These are phyloP conservation scores for Phortica variegata DNA, from an alignment of 1,140 invertebrate species.

Conservation along the genomic window DNA sequence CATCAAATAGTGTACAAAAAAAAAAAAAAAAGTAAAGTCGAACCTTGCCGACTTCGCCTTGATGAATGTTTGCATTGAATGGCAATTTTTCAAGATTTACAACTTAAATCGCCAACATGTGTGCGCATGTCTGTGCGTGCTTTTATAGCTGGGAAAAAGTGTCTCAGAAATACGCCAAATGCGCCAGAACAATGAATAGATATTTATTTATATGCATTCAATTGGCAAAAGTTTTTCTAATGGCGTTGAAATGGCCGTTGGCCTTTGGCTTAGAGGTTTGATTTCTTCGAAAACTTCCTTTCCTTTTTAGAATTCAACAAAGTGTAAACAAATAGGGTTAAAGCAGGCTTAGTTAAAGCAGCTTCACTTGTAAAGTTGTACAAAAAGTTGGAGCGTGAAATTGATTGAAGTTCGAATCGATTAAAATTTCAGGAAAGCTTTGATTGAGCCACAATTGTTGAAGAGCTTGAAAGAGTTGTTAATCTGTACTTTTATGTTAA, in stretches of 20 bases:
- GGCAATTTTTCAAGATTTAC: slow-evolving; percentile 56
- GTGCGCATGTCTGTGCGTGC: not conserved
- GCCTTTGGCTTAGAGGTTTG: slow-evolving; percentile 18
- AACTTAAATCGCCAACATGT: slow-evolving; percentile 20
- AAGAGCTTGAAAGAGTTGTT: too few relatives aligned
- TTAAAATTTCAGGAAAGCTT: too few relatives aligned
- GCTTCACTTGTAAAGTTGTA: too few relatives aligned
- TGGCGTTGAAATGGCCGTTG: slow-evolving; percentile 40
- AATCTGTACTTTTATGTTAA: too few relatives aligned
- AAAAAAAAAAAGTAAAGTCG: slow-evolving; percentile 15
- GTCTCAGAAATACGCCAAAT: slow-evolving; percentile 8
- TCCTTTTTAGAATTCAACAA: slow-evolving; percentile 27
- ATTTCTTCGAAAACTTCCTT: slow-evolving; percentile 10
- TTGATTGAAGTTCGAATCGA: too few relatives aligned
- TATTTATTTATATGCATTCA: slow-evolving; percentile 7
- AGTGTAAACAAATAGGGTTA: slow-evolving; percentile 32
- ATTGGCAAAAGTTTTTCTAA: slow-evolving; percentile 29
- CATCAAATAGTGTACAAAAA: slow-evolving; percentile 16
- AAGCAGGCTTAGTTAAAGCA: not conserved
- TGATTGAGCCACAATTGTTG: too few relatives aligned
- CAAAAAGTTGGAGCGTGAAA: too few relatives aligned
- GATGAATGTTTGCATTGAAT: slow-evolving; percentile 52
- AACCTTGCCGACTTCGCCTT: slow-evolving; percentile 26
- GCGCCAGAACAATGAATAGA: slow-evolving; percentile 31
- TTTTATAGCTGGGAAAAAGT: not conserved